phyloP scores from a whole-genome alignment of 2,113 vertebrate species.

The Platycercus adscitus region DNA sequence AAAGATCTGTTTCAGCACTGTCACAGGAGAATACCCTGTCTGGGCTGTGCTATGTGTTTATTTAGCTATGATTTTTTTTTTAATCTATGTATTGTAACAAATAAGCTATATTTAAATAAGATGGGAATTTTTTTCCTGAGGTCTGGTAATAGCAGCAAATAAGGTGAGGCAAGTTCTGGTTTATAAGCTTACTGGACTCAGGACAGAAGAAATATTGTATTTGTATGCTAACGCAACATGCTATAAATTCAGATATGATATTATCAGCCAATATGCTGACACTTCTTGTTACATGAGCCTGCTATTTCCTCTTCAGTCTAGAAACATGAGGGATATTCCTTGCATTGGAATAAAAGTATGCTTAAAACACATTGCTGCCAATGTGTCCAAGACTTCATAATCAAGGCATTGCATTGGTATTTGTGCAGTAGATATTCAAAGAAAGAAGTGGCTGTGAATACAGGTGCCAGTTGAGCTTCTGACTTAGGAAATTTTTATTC shows the following conservation, averaged over 20 bases:
- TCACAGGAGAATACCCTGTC: background rate
- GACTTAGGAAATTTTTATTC: background rate
- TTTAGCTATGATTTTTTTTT: background rate
- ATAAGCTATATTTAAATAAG: background rate
- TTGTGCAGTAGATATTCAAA: background rate
- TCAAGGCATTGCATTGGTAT: background rate
- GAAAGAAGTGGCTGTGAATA: background rate
- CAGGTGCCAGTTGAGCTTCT: background rate
- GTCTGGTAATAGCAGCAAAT: background rate
- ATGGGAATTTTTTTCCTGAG: background rate
- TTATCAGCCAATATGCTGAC: background rate
- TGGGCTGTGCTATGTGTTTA: background rate
- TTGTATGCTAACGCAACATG: constrained; percentile 4
- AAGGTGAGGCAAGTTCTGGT: background rate
- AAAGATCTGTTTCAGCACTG: background rate
- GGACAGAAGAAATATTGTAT: constrained; percentile 16
- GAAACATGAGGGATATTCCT: background rate
- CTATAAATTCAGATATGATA: background rate
- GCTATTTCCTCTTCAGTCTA: background rate
- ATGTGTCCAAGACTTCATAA: background rate
- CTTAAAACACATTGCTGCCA: background rate
- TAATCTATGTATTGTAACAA: background rate
- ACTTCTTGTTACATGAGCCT: background rate
- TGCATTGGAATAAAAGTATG: background rate
- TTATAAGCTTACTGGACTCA: background rate